Conservation (phyloP, 2,113 vertebrate species). For the Galbula dea region DNA sequence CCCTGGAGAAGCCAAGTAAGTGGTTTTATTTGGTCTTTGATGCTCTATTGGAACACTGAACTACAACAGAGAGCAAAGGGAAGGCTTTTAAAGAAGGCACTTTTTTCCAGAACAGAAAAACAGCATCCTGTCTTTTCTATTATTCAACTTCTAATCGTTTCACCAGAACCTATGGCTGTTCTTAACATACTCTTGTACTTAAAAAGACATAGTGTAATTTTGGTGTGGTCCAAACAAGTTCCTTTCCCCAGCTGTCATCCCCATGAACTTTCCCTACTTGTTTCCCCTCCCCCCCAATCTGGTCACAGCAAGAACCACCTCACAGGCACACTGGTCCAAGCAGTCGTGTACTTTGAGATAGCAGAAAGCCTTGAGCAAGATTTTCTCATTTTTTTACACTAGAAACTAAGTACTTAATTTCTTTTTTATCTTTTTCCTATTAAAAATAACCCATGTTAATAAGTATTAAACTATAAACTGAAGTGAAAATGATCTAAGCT, state of each 20-base stretch:
- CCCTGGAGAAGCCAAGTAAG: background rate
- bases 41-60: background rate
- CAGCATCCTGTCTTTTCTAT: background rate
- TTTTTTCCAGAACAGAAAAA: background rate
- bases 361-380: background rate
- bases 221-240: background rate
- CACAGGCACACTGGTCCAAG: background rate
- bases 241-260: background rate
- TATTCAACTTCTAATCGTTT: background rate
- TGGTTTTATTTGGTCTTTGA: conserved; percentile 17
- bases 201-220: background rate
- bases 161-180: background rate
- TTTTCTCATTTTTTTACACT: background rate
- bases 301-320: background rate
- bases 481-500: background rate
- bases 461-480: background rate
- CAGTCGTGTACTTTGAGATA: background rate
- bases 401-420: background rate
- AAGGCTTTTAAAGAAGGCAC: background rate
- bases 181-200: background rate
- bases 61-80: background rate
- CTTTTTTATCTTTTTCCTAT: background rate
- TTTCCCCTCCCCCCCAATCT: background rate
- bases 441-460: background rate
- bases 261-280: background rate